phyloP scores from a whole-genome alignment of 2,888 invertebrate species.

The Catocala fraxini region DNA sequence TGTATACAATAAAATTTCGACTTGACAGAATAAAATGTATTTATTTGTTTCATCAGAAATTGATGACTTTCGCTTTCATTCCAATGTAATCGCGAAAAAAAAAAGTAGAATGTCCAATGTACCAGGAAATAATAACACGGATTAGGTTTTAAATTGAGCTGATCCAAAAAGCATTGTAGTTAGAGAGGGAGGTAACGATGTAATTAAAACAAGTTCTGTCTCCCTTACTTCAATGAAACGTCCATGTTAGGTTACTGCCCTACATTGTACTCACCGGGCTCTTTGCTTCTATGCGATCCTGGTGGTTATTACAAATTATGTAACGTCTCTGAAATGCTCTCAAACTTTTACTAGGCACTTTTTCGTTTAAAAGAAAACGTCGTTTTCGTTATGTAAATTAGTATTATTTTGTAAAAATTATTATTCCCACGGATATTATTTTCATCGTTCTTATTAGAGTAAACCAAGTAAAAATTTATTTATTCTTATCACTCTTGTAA shows the following conservation, averaged over 20 bases:
- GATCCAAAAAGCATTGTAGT: slow-evolving; percentile 22
- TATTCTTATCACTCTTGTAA: no score
- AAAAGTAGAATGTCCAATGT: slow-evolving; percentile 28
- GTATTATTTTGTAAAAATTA: no score
- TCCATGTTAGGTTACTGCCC: slow-evolving; percentile 50
- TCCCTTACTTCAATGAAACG: slow-evolving; percentile 55
- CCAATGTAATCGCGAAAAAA: slow-evolving; percentile 25
- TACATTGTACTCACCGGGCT: slow-evolving; percentile 52
- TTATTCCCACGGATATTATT: no score
- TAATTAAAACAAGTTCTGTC: slow-evolving; percentile 47
- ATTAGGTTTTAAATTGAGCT: slow-evolving; percentile 39
- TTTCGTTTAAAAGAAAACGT: slow-evolving; percentile 1
- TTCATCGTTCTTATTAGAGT: no score
- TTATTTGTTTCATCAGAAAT: not conserved
- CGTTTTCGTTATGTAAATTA: no score
- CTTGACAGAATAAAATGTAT: no score
- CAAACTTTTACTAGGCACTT: slow-evolving; percentile 48
- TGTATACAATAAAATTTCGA: no score
- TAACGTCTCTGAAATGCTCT: slow-evolving; percentile 63
- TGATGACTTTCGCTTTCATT: not conserved
- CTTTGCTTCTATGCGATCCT: slow-evolving; percentile 64
- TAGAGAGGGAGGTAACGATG: slow-evolving; percentile 35
- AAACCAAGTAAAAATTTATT: no score
- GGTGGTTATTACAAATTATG: slow-evolving; percentile 82
- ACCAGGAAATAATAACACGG: slow-evolving; percentile 45